phyloP scores from a whole-genome alignment of 2,888 invertebrate species.

The Drosophila melanosoma region DNA sequence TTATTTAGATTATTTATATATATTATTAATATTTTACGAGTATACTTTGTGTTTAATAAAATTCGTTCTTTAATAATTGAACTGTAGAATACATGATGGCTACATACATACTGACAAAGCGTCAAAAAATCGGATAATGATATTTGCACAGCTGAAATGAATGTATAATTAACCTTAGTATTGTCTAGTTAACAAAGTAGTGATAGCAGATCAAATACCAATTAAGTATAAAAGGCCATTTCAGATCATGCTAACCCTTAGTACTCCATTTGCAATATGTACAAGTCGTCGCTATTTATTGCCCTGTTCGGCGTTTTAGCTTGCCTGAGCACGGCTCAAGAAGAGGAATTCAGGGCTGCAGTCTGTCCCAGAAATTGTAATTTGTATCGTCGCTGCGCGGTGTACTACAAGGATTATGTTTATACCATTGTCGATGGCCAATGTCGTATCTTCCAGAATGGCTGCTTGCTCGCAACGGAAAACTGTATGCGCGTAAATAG shows the following conservation, averaged over 20 bases:
- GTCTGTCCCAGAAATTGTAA: conserved; percentile 32
- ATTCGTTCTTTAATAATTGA: not conserved
- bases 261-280: conserved; percentile 23
- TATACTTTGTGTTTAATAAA: not conserved
- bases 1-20: not conserved
- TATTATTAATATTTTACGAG: not conserved
- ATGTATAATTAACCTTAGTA: not conserved
- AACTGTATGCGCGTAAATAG: conserved; percentile 50
- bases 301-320: conserved; percentile 13
- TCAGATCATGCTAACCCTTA: not conserved
- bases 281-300: conserved; percentile 3
- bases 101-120: too few relatives aligned
- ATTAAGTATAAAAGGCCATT: conserved; percentile 22
- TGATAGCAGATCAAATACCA: not conserved
- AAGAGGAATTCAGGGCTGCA: not conserved
- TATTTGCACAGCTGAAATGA: conserved; percentile 31
- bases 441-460: conserved; percentile 59
- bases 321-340: conserved; percentile 14
- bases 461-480: conserved; percentile 37
- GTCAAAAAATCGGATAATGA: not conserved
- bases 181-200: conserved; percentile 9
- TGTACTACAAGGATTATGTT: conserved; percentile 40
- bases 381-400: conserved; percentile 22
- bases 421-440: conserved; percentile 35
- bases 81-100: too few relatives aligned